phyloP scores from a whole-genome alignment of 2,888 invertebrate genomes.

The Agrotis clavis region DNA sequence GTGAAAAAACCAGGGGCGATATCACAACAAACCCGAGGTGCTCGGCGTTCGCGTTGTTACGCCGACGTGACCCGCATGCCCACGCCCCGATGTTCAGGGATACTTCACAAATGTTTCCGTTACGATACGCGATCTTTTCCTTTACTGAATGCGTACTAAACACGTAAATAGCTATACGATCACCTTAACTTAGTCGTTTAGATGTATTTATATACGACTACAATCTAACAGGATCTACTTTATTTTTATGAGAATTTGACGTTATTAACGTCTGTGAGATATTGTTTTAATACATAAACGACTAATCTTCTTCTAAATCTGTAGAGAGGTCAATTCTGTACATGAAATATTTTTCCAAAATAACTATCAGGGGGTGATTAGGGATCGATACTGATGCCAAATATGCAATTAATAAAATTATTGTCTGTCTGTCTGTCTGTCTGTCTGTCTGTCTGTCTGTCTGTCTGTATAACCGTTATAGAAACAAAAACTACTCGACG shows the following conservation, averaged over 20 bases:
- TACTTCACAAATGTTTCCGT: conserved; percentile 89
- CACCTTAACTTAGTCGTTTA: conserved; percentile 80
- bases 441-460: too few relatives aligned
- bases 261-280: conserved; percentile 36
- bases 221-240: conserved; percentile 59
- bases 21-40: conserved; percentile 90
- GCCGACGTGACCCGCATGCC: conserved; percentile 86
- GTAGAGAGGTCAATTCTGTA: too few relatives aligned
- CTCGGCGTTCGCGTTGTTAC: conserved; percentile 86
- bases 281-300: conserved; percentile 29
- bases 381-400: too few relatives aligned
- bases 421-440: too few relatives aligned
- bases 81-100: conserved; percentile 82
- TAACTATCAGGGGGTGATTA: too few relatives aligned
- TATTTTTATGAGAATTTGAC: conserved; percentile 60
- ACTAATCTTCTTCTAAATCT: too few relatives aligned
- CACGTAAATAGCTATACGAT: conserved; percentile 85
- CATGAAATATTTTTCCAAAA: too few relatives aligned
- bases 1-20: conserved; percentile 86
- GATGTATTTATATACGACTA: conserved; percentile 74
- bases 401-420: too few relatives aligned
- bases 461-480: too few relatives aligned
- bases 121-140: conserved; percentile 87
- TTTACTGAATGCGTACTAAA: conserved; percentile 83
- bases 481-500: too few relatives aligned